A percentile compares a stretch with the other conserved stretches of the same genome.
These are phyloP conservation scores for Bombus superbus DNA, from an alignment of 1,140 invertebrate genomes.

Conservation along the genomic window DNA sequence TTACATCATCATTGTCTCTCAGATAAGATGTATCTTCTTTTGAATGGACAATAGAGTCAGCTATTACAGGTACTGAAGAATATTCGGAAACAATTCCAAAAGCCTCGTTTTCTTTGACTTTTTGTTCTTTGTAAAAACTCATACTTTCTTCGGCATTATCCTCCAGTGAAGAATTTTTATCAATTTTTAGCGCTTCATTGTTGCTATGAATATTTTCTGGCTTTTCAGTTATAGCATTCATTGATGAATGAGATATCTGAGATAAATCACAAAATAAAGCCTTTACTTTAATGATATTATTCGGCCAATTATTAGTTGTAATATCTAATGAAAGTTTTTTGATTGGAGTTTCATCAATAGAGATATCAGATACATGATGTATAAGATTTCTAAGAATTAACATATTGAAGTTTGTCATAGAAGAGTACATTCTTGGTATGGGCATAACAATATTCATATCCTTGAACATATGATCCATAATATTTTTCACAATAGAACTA, in stretches of 20 bases:
- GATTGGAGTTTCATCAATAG: conserved; percentile 33
- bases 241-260: conserved; percentile 43
- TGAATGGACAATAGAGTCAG: conserved; percentile 36
- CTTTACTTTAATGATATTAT: conserved; percentile 20
- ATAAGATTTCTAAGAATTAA: conserved; percentile 66
- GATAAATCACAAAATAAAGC: conserved; percentile 50
- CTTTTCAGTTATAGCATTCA: conserved; percentile 61
- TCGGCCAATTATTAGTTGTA: conserved; percentile 17
- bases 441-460: neutral
- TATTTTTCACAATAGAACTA: conserved; percentile 1
- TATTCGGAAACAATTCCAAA: conserved; percentile 72
- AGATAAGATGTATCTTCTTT: neutral
- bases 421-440: conserved; percentile 18
- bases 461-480: neutral
- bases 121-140: conserved; percentile 35
- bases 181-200: conserved; percentile 66
- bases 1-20: neutral
- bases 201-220: conserved; percentile 57
- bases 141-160: conserved; percentile 33
- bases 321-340: conserved; percentile 33
- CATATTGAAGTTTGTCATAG: conserved; percentile 24
- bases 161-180: conserved; percentile 49
- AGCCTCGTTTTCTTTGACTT: conserved; percentile 68
- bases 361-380: conserved; percentile 65
- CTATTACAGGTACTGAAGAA: conserved; percentile 64